Conservation (phyloP, 2,113 vertebrate genomes). For the Orycteropus afer region DNA sequence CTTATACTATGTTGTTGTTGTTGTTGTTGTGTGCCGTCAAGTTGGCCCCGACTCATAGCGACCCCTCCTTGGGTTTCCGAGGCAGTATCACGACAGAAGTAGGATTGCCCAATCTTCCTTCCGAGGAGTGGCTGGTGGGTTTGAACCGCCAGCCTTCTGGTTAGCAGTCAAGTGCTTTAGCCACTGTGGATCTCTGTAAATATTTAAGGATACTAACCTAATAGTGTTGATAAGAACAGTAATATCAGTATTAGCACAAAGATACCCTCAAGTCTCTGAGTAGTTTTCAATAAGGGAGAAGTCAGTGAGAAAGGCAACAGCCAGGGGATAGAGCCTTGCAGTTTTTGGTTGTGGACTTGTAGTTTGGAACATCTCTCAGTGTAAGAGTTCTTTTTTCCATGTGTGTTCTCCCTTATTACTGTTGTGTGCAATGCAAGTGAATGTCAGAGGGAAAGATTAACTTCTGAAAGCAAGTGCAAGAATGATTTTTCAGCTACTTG, state of each 20-base stretch:
- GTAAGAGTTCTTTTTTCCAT: neutral
- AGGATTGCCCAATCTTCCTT: too few relatives aligned
- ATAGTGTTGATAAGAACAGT: neutral
- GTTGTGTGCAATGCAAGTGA: neutral
- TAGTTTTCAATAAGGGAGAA: neutral
- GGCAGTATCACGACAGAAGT: too few relatives aligned
- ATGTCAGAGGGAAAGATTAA: neutral
- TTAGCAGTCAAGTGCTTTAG: too few relatives aligned
- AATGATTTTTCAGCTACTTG: neutral
- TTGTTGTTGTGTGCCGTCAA: too few relatives aligned
- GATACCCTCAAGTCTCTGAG: neutral
- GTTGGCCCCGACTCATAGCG: too few relatives aligned
- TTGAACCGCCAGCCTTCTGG: too few relatives aligned
- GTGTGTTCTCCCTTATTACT: constrained; percentile 10
- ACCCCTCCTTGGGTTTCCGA: too few relatives aligned
- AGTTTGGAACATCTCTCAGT: neutral
- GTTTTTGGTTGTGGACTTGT: neutral
- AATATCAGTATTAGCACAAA: neutral
- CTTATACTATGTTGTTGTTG: too few relatives aligned
- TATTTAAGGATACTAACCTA: neutral
- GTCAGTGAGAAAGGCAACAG: neutral
- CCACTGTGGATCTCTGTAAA: neutral
- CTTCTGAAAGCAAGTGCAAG: constrained; percentile 38
- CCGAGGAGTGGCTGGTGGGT: too few relatives aligned
- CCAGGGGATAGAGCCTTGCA: neutral